A percentile compares a stretch with the other conserved stretches of the same genome.
phyloP scores from a whole-genome alignment of 2,113 vertebrate genomes.

The Protomyctophum bolini region DNA sequence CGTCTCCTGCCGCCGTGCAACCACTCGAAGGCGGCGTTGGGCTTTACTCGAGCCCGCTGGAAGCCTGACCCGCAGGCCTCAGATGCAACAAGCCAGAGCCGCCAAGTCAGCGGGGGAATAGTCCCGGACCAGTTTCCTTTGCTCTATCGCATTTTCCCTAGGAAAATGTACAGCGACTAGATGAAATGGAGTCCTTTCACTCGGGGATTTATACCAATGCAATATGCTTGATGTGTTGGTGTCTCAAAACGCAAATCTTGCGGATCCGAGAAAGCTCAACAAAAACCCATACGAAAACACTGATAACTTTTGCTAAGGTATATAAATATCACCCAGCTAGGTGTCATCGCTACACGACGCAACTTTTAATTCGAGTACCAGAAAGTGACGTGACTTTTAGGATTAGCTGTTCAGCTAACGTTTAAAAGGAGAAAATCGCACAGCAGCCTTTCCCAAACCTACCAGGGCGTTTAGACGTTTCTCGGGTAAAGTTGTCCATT shows the following conservation, averaged over 20 bases:
- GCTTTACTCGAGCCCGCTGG: slow-evolving; percentile 72
- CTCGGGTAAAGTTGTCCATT: background rate
- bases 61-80: slow-evolving; percentile 84
- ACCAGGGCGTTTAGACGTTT: background rate
- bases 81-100: slow-evolving; percentile 56
- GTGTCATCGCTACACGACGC: fast-evolving
- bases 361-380: slow-evolving; percentile 42
- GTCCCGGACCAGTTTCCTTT: background rate
- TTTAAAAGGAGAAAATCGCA: slow-evolving; percentile 40
- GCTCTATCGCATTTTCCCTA: slow-evolving; percentile 65
- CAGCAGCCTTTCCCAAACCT: slow-evolving; percentile 20
- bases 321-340: background rate
- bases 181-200: background rate
- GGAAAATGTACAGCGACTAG: background rate
- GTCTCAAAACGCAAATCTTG: slow-evolving; percentile 11
- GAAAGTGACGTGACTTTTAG: slow-evolving; percentile 56
- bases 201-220: too few relatives aligned
- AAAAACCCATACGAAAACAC: slow-evolving; percentile 24
- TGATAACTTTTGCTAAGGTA: background rate
- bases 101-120: slow-evolving; percentile 53
- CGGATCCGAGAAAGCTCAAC: slow-evolving; percentile 27
- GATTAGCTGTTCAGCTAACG: slow-evolving; percentile 67
- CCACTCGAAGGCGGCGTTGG: slow-evolving; percentile 47
- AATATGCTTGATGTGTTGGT: slow-evolving; percentile 18
- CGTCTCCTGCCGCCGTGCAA: slow-evolving; percentile 46